phyloP scores from a whole-genome alignment of 2,797 vertebrate genomes.

The Buphagus erythrorhynchus region DNA sequence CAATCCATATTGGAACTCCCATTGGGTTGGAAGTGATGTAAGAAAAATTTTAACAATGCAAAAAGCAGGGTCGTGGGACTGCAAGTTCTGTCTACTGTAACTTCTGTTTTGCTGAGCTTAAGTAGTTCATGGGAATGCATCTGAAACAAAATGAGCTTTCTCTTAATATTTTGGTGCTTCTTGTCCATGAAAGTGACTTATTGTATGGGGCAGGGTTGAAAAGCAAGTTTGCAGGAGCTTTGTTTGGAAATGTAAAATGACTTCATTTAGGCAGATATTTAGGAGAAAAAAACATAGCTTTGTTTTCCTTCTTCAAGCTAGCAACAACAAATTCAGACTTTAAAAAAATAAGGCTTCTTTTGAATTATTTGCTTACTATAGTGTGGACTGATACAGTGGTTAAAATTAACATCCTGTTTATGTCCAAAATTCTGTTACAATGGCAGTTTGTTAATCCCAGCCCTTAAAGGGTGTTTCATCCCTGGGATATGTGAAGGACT shows the following conservation, averaged over 20 bases:
- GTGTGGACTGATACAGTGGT: not conserved
- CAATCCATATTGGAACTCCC: slow-evolving; percentile 52
- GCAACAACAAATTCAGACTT: not conserved
- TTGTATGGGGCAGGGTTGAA: not conserved
- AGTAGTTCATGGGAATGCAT: slow-evolving; percentile 55
- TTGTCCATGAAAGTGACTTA: slow-evolving; percentile 12
- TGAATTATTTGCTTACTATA: not conserved
- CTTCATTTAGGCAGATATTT: not conserved
- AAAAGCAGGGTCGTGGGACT: slow-evolving; percentile 42
- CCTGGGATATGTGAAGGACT: not conserved
- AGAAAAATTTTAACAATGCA: slow-evolving; percentile 72
- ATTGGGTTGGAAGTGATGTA: slow-evolving; percentile 40
- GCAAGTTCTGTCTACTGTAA: slow-evolving; percentile 22
- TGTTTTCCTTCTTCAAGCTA: not conserved
- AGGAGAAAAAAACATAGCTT: not conserved
- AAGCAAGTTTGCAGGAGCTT: slow-evolving; percentile 16
- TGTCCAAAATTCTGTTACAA: not conserved
- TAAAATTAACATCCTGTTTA: not conserved
- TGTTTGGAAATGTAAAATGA: not conserved
- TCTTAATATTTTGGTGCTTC: slow-evolving; percentile 58
- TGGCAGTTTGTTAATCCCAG: not conserved
- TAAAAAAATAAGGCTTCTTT: not conserved
- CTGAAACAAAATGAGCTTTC: slow-evolving; percentile 80
- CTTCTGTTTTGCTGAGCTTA: slow-evolving; percentile 39
- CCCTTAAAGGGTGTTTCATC: not conserved